Evolutionary conservation across 1,140 invertebrate genomes (phyloP).

Genomic region (Aradophagus sp.): DNA sequence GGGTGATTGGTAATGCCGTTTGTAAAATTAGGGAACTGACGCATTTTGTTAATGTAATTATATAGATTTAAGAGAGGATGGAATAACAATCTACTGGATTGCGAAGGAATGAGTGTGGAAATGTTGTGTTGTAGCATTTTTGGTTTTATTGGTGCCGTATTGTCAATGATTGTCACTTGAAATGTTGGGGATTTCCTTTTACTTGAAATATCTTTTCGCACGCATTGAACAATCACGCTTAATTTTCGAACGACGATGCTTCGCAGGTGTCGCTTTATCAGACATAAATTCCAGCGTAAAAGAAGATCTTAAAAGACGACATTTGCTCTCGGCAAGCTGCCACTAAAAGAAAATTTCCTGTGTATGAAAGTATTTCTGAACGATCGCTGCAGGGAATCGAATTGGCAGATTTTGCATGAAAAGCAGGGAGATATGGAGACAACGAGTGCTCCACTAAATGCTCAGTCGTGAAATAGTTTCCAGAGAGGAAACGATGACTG

Average conservation of each 20-base stretch:
- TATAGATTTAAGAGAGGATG: too few species aligned
- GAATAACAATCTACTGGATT: too few species aligned
- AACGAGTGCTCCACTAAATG: slow-evolving; percentile 12
- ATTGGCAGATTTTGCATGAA: slow-evolving; percentile 28
- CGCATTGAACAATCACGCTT: slow-evolving; percentile 8
- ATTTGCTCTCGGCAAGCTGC: slow-evolving; percentile 27
- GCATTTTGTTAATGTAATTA: slow-evolving; percentile 1
- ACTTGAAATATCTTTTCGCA: slow-evolving; percentile 12
- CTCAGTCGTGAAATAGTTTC: background rate
- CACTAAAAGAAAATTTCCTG: slow-evolving; percentile 29
- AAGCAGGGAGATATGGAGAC: slow-evolving; percentile 19
- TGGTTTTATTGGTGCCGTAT: too few species aligned
- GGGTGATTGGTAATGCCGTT: slow-evolving; percentile 29
- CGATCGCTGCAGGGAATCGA: slow-evolving; percentile 16
- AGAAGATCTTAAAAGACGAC: slow-evolving; percentile 29
- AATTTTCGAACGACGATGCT: slow-evolving; percentile 26
- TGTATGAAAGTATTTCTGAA: slow-evolving; percentile 23
- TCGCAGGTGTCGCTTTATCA: slow-evolving; percentile 22
- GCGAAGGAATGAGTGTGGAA: too few species aligned
- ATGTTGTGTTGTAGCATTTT: too few species aligned
- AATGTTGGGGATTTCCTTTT: background rate
- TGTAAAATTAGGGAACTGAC: slow-evolving; percentile 1
- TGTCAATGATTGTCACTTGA: too few species aligned
- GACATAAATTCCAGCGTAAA: slow-evolving; percentile 27
- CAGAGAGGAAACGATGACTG: slow-evolving; percentile 5